Base-by-base conservation (phyloP, 2,888 invertebrate genomes). In the Phengaris arion region DNA sequence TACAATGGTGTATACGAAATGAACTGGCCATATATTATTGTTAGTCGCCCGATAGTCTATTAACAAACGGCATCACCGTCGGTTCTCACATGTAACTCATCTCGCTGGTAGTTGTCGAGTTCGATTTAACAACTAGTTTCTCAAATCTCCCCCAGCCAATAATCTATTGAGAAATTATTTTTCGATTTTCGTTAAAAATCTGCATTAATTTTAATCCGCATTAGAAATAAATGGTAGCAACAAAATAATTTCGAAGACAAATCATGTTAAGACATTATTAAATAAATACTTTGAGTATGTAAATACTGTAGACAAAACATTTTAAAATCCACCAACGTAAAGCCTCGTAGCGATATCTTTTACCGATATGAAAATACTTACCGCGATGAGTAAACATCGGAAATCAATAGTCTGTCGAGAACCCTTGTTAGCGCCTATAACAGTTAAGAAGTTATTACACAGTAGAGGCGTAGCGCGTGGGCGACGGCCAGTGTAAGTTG, bases 21-120 rank as follows among this genome's bases (percentile, higher is more conserved):
- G 83, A 80, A 81, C 81, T 81, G 82, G 81, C 81, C 81, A 83
- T 85, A 84, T 87, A 86, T 87, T 87, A 87, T 85, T 86, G 86
- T 85, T 83, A 83, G 83, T 80, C 81, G 82, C 79, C 83, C 83
- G 80, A 82, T 85, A 82, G 84, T 81, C 82, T 84, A 82, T 80
- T 83, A 72, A 72, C 22, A 72, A 54, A 72, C 13, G 72, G 22
- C 48, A 52, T 52, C 13, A 72, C 72, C 54, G 52, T 54, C 7
- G 54, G 54, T 72, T 72, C 51, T 54, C 72, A 13, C 6, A 6
- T 54, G 54, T 72, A 35, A 13, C 72, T 54, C 72, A 54, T 54
- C 72, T 72, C 72, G 54, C 10, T 70, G 1, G 15, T 1, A 52
- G 10, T 52, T 10, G 22, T 59, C 59, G 59, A 59, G 59, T 10